Conservation (phyloP, 2,113 vertebrate genomes). For the Ophiodon elongatus region DNA sequence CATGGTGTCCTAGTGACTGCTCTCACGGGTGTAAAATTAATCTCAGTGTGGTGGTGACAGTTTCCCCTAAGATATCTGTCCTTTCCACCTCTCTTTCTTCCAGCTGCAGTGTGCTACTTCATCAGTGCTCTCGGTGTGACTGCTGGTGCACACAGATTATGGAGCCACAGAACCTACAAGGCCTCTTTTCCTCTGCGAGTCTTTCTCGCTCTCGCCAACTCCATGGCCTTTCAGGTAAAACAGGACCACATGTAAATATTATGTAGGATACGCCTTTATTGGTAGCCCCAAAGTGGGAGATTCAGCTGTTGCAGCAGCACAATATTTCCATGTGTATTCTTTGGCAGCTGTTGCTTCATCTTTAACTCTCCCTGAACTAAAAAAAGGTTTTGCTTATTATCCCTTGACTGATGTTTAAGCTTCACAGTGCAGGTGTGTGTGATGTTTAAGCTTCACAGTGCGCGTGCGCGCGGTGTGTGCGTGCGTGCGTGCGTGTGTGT, state of each 20-base stretch:
- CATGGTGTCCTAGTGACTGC: constrained; percentile 51
- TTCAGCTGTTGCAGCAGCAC: not conserved
- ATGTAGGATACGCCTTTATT: not conserved
- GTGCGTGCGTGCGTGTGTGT: too few species aligned
- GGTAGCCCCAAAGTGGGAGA: not conserved
- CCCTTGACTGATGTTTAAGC: not conserved
- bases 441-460: too few species aligned
- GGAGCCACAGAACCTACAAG: constrained; percentile 95
- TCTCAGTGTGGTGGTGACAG: constrained; percentile 22
- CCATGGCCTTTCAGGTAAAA: constrained; percentile 94
- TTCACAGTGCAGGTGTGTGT: not conserved
- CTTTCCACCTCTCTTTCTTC: constrained; percentile 39
- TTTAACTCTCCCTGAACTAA: not conserved
- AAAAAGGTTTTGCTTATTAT: not conserved
- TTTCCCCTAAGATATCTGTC: constrained; percentile 37
- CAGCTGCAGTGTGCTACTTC: constrained; percentile 84
- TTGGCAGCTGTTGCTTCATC: not conserved
- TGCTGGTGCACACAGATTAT: constrained; percentile 93
- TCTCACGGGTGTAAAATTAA: constrained; percentile 38
- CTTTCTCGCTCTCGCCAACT: constrained; percentile 89
- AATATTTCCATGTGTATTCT: not conserved
- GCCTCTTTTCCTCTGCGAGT: constrained; percentile 88
- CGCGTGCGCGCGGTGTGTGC: too few species aligned
- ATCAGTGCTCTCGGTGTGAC: constrained; percentile 89
- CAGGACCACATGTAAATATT: not conserved